Evolutionary conservation across 2,888 invertebrate genomes (phyloP).

Genomic region (Tinea trinotella): DNA sequence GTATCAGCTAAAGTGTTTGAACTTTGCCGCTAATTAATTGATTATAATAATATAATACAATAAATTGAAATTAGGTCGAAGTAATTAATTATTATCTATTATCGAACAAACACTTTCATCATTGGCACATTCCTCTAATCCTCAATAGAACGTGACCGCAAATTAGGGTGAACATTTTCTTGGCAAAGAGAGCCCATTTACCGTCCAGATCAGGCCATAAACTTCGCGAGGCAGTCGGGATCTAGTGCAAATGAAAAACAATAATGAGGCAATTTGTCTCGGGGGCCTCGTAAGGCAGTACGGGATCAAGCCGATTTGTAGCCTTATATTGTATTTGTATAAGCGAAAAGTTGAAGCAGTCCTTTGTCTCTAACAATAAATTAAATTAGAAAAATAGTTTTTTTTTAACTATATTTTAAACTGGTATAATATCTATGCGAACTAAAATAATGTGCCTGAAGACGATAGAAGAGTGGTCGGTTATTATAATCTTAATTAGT

Average conservation of each 20-base stretch:
- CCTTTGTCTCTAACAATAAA: background rate
- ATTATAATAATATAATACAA: too few species aligned
- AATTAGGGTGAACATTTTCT: conserved; percentile 28
- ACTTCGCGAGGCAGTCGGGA: conserved; percentile 22
- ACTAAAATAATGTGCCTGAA: too few species aligned
- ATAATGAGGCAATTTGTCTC: conserved; percentile 41
- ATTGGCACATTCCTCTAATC: conserved; percentile 7
- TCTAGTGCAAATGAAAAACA: conserved; percentile 40
- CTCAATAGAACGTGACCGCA: conserved; percentile 24
- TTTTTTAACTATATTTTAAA: too few species aligned
- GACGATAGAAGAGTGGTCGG: too few species aligned
- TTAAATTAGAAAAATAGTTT: conserved; percentile 13
- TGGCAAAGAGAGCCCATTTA: conserved; percentile 24
- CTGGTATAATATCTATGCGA: too few species aligned
- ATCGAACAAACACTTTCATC: conserved; percentile 5
- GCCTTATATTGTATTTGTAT: conserved; percentile 15
- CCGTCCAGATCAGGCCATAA: conserved; percentile 20
- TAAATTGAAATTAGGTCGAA: background rate
- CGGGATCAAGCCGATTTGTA: conserved; percentile 15
- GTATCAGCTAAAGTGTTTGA: too few species aligned
- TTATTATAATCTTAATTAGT: too few species aligned
- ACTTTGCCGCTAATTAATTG: too few species aligned
- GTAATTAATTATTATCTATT: background rate
- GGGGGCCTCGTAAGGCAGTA: conserved; percentile 20
- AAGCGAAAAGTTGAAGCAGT: conserved; percentile 1